Evolutionary conservation across 2,888 invertebrate species (phyloP), one percentile per base, ranked within the genome.

Genomic region (Priocnemis perturbator): DNA sequence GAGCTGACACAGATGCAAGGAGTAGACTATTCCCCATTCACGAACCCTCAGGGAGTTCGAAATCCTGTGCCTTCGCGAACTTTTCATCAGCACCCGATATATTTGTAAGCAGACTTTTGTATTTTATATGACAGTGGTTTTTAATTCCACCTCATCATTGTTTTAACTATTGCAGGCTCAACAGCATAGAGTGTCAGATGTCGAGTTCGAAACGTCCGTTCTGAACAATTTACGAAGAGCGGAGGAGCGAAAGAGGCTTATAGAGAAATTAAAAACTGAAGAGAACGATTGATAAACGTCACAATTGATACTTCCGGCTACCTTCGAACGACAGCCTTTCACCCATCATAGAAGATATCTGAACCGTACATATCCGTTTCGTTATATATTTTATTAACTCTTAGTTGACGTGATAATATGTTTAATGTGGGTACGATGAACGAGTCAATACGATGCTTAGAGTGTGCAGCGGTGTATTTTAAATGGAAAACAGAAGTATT

Each of bases 181-280:
- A 4, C 74, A 75, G 64, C 48, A 61, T 9, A 74, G 69, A 65
- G 67, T 81, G 65, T 75, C 92, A 37, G 93, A 94, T 53, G 91
- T 92, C 72, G 96, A 97, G 87, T 97, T 93, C 90, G 97, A 97
- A 89, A 94, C 93, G 83, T 83, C 95, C 20, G 96, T 96, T 1
- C 89, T 97, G 78, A 93, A 93, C 71, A 95, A 94, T 90, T 90
- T 97, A 90, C 91, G 95, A 69, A 95, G 95, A 90, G 96, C 96
- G 3, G 95, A 97, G 84, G 97, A 97, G 89, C 91, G 96, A 62
- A 96, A 96, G 89, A 91, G 91, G 71, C 83, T 95, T 74, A 94
- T 94, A 81, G 93, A 93, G 82, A 91, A 94, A 90, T 93, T 95
- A 91, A 87, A 91, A 87, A 91, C 91, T 71, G 92, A 93, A 88